Conservation (phyloP, 2,113 vertebrate genomes). For the Sisor rabdophorus region DNA sequence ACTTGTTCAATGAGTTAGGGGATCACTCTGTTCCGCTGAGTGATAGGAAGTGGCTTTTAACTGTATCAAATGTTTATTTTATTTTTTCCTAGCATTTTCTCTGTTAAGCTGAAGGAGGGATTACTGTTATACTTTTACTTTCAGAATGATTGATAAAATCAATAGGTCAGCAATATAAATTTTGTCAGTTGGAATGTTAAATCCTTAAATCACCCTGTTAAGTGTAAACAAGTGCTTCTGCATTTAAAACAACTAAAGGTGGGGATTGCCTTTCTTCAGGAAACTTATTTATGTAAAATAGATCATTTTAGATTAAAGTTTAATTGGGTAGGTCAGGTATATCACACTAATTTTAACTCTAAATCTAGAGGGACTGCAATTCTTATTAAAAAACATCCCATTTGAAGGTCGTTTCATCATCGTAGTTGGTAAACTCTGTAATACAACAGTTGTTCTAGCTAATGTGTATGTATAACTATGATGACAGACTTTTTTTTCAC, state of each 20-base stretch:
- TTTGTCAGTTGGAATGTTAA: slow-evolving; percentile 26
- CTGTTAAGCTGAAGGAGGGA: too few species aligned
- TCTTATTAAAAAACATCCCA: slow-evolving; percentile 17
- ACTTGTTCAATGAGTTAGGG: too few species aligned
- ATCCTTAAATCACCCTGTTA: slow-evolving; percentile 30
- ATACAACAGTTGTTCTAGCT: slow-evolving; percentile 13
- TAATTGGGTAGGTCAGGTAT: background rate
- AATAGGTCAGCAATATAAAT: background rate
- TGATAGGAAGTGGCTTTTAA: too few species aligned
- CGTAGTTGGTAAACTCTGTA: slow-evolving; percentile 25
- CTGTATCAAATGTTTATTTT: too few species aligned
- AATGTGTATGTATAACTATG: slow-evolving; percentile 17
- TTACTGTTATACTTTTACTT: too few species aligned
- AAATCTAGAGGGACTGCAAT: slow-evolving; percentile 1
- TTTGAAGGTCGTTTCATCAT: slow-evolving; percentile 29
- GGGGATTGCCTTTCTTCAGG: slow-evolving; percentile 12
- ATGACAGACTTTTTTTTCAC: slow-evolving; percentile 10
- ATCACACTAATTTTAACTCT: slow-evolving; percentile 1
- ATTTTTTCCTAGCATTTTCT: too few species aligned
- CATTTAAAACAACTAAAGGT: slow-evolving; percentile 12
- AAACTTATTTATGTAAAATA: background rate
- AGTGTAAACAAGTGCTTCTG: background rate
- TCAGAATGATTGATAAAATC: background rate
- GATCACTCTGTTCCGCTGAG: too few species aligned
- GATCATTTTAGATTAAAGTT: background rate